Evolutionary conservation across 2,113 vertebrate species (phyloP).

Genomic region (Vanacampus margaritifer): DNA sequence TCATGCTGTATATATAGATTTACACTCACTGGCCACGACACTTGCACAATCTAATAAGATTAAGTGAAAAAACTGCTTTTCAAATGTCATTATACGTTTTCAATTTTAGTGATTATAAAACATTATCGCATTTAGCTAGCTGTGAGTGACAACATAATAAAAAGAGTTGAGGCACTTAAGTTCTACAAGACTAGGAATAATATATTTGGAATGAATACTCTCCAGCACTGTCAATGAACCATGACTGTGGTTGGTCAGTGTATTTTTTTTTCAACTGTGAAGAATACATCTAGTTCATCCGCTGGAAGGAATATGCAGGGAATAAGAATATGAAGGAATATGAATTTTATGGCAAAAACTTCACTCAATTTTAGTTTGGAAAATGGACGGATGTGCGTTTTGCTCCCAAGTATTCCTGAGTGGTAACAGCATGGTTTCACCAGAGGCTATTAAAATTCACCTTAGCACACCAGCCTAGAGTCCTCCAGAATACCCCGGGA

Average conservation of each 20-base stretch:
- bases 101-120: neutral
- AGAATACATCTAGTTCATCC: neutral
- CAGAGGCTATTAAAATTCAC: conserved; percentile 39
- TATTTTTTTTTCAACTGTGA: too few relatives aligned
- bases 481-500: conserved; percentile 42
- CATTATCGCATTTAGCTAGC: neutral
- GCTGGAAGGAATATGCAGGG: neutral
- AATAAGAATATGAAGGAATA: too few relatives aligned
- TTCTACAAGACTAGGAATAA: too few relatives aligned
- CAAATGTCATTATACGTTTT: neutral
- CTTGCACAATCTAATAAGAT: neutral
- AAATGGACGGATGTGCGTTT: neutral
- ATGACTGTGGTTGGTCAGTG: too few relatives aligned
- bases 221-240: neutral
- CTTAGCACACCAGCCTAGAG: conserved; percentile 10
- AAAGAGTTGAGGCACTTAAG: too few relatives aligned
- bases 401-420: neutral
- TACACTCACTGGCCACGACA: too few relatives aligned
- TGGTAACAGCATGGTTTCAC: conserved; percentile 4
- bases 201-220: neutral
- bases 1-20: neutral
- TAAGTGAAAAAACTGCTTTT: neutral
- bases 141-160: too few relatives aligned
- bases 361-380: neutral
- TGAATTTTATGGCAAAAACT: neutral